Evolutionary conservation across 2,113 vertebrate species (phyloP).

Genomic region (Myotis lucifugus): DNA sequence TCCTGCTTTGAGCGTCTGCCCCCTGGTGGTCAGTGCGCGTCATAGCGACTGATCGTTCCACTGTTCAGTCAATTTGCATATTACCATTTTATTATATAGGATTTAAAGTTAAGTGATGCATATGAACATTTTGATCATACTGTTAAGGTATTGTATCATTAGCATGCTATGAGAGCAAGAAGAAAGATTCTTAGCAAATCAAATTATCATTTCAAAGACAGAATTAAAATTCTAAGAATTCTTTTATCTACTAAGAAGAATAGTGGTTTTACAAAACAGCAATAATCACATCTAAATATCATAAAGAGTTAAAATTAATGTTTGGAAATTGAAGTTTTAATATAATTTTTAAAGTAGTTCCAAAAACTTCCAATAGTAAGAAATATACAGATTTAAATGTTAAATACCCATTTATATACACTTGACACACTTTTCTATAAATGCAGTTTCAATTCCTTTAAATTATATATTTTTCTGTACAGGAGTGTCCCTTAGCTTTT

Average conservation of each 20-base stretch:
- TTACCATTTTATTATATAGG: no score
- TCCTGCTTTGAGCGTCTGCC: no score
- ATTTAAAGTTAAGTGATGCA: neutral
- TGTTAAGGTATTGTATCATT: neutral
- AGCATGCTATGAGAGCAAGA: neutral
- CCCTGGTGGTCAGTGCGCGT: no score
- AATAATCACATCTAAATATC: neutral
- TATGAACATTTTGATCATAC: neutral
- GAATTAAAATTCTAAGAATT: neutral
- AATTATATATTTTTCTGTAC: neutral
- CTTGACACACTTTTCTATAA: neutral
- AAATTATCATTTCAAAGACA: conserved; percentile 16
- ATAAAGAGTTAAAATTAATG: neutral
- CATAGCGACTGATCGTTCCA: no score
- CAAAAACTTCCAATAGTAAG: neutral
- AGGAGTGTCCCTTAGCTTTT: neutral
- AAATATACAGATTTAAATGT: neutral
- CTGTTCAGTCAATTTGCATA: no score
- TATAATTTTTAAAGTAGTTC: neutral
- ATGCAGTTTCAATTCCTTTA: neutral
- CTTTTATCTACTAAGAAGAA: neutral
- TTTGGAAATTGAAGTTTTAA: neutral
- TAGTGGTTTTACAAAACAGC: neutral
- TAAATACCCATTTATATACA: neutral
- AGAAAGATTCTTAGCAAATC: neutral